Percentiles rank a stretch among this genome's conserved stretches.
Conservation (phyloP, 2,797 vertebrate species). For the Thalassophryne amazonica region DNA sequence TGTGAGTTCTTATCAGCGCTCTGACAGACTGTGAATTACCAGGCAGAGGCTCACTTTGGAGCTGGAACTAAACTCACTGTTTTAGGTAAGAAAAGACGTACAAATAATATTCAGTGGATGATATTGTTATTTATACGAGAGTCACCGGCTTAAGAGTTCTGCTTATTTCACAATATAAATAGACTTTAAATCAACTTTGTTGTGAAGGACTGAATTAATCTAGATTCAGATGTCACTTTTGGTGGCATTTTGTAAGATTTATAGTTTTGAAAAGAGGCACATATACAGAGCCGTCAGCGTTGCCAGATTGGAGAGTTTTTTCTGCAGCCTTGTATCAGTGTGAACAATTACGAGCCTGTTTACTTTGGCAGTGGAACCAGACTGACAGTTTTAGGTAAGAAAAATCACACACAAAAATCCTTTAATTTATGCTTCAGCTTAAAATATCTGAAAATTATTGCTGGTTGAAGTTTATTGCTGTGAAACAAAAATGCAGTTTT, state of each 20-base stretch:
- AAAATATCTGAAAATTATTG: background rate
- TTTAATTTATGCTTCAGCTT: background rate
- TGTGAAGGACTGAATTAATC: too few species aligned
- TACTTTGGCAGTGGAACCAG: constrained; percentile 60
- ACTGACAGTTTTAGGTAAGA: constrained; percentile 64
- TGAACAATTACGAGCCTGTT: constrained; percentile 44
- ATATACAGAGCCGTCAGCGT: background rate
- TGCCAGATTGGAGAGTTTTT: constrained; percentile 21
- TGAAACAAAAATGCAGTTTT: background rate
- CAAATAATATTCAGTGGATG: background rate
- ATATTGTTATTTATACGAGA: background rate
- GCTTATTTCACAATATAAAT: background rate
- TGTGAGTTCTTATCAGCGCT: too few species aligned
- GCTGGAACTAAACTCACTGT: constrained; percentile 74
- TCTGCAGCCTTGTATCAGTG: constrained; percentile 41
- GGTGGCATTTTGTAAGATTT: background rate
- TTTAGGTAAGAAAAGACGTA: constrained; percentile 68
- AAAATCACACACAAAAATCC: background rate
- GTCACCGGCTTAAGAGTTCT: background rate
- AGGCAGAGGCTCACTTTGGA: constrained; percentile 52
- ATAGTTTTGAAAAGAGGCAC: background rate
- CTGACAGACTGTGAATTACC: background rate
- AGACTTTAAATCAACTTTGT: background rate
- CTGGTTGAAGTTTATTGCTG: background rate
- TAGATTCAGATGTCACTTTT: background rate